These are phyloP conservation scores for Holacanthus passer DNA, from an alignment of 2,113 vertebrate species.

Conservation along the genomic window DNA sequence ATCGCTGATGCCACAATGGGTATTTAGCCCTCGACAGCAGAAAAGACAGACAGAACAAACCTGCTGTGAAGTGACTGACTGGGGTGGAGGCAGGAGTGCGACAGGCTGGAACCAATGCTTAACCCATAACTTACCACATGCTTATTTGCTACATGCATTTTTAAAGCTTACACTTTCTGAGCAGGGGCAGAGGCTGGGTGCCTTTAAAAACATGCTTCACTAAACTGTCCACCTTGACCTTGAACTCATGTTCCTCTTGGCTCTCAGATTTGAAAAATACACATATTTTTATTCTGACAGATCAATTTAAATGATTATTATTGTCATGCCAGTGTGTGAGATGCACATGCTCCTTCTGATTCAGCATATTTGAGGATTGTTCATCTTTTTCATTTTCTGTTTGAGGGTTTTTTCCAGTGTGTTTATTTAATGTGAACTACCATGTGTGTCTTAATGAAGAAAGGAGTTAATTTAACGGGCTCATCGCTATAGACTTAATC, in stretches of 20 bases:
- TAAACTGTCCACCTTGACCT: too few relatives aligned
- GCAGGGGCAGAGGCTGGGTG: too few relatives aligned
- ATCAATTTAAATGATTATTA: not conserved
- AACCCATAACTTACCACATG: too few relatives aligned
- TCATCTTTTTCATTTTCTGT: not conserved
- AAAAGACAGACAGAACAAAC: too few relatives aligned
- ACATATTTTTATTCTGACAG: not conserved
- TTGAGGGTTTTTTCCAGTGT: not conserved
- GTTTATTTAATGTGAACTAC: conserved; percentile 32
- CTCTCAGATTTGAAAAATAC: not conserved
- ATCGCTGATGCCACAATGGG: not conserved
- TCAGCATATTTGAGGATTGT: not conserved
- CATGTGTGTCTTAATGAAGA: conserved; percentile 62
- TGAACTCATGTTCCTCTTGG: not conserved
- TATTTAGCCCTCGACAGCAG: not conserved
- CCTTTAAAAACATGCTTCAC: not conserved
- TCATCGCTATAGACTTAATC: not conserved
- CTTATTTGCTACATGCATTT: too few relatives aligned
- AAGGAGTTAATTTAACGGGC: conserved; percentile 59
- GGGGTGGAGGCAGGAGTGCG: too few relatives aligned
- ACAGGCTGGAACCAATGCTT: too few relatives aligned
- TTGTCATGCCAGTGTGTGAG: not conserved
- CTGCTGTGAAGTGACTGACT: not conserved
- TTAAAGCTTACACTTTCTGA: too few relatives aligned
- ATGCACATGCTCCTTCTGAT: not conserved